Base-by-base conservation (phyloP, 2,888 invertebrate genomes). In the Hermaeophaga mercurialis region DNA sequence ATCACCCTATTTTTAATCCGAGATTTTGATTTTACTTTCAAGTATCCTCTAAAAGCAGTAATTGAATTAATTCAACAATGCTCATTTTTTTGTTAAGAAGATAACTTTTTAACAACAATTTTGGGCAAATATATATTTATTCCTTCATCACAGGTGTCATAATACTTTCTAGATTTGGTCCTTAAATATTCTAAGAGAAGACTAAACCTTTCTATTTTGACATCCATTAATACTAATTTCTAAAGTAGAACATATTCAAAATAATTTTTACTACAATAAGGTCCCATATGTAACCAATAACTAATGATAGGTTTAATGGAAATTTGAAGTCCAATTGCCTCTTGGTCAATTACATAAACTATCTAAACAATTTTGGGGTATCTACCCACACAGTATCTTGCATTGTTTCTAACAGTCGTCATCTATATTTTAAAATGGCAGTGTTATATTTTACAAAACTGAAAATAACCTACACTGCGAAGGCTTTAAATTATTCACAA, bases 401-500 rank as follows among this genome's bases (percentile, higher is more conserved):
- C 19, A 55, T 22, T 43, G 39, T 52, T 18, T 14, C 53, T 38
- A 43, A 26, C 52, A 28, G 50, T 61, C 50, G 38, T 58, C 28
- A 33, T 45, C 43, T 43, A 12, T 24, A 52, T 48, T 43, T 52
- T 36, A 60, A 58, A 58, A 64, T 66, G 66, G 66, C 67, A 67
- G 67, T 67, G 66, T 63, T 46, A 58, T 57, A 56, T 54, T 58
- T 59, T 58, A 56, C 39, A 60, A 48, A 60, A 56, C 49, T 46
- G 39, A 62, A 61, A 58, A 49, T 57, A 59, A 56, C 56, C 61
- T 59, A 66, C 63, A 63, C 64, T 64, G 66, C 63, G 48, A 59
- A 63, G 61, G 48, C 54, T 61, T 56, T 31, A 38, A 54, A 14
- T 46, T 38, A 31, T 18, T 41, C 41, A 49, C 28, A 41, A 56